phyloP scores from a whole-genome alignment of 2,888 invertebrate genomes.

The Metallyticus violacea region DNA sequence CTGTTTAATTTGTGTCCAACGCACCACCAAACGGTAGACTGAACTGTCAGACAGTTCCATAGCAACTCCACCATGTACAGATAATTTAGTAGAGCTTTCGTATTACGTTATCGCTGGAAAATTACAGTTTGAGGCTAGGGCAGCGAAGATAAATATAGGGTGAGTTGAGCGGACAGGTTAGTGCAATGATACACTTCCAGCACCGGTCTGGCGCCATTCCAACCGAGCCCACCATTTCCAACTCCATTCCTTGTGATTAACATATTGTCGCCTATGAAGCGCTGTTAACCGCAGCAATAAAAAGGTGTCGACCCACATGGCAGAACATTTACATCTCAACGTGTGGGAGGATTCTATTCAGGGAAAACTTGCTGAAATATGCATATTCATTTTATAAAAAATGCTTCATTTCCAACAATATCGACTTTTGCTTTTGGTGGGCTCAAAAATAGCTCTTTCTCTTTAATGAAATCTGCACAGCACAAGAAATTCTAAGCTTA shows the following conservation, averaged over 20 bases:
- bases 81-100: neutral
- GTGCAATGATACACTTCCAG: constrained; percentile 16
- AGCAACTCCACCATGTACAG: neutral
- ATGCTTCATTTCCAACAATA: too few relatives aligned
- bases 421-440: too few relatives aligned
- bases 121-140: constrained; percentile 8
- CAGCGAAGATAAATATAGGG: constrained; percentile 19
- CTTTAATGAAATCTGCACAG: too few relatives aligned
- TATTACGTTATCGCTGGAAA: neutral
- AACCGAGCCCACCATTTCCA: neutral
- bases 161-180: constrained; percentile 9
- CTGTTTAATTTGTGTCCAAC: too few relatives aligned
- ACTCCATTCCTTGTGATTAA: neutral
- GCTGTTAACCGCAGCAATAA: too few relatives aligned
- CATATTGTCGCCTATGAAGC: neutral
- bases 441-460: too few relatives aligned
- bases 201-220: neutral
- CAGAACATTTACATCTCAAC: too few relatives aligned
- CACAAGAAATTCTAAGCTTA: too few relatives aligned
- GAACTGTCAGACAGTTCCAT: neutral
- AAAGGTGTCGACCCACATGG: too few relatives aligned
- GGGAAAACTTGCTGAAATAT: too few relatives aligned
- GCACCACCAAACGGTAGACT: neutral
- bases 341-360: too few relatives aligned
- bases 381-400: too few relatives aligned